Evolutionary conservation across 2,797 vertebrate species (phyloP), one percentile per base, ranked within the genome.

Genomic region (Pelobates cultripes): DNA sequence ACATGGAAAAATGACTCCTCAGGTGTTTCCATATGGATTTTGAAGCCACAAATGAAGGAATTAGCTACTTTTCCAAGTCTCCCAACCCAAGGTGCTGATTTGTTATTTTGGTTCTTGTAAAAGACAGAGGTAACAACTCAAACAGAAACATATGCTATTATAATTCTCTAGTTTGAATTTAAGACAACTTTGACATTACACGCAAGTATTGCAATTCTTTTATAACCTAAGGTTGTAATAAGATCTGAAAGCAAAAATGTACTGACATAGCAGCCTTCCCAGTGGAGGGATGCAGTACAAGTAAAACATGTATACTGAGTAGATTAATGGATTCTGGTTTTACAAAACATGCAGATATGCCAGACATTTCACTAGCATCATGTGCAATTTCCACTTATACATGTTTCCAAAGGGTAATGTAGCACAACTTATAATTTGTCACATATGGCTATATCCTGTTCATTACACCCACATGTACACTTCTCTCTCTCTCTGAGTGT

Each of bases 121-220:
- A 73, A 53, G 43, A 7, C 41, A 43, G 63, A 66, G 60, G 67
- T 84, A 79, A 76, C 55, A 60, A 47, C 66, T 76, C 67, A 84
- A 84, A 84, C 71, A 78, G 77, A 84, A 84, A 75, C 82, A 84
- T 75, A 84, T 84, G 82, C 79, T 84, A 66, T 79, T 84, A 75
- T 75, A 71, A 84, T 84, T 61, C 75, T 80, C 61, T 70, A 67
- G 60, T 76, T 71, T 55, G 70, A 28, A 53, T 72, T 47, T 71
- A 57, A 79, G 82, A 71, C 73, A 71, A 72, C 60, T 84, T 74
- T 84, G 77, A 79, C 82, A 80, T 75, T 53, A 17, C 66, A 66
- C 61, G 66, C 67, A 70, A 79, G 81, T 71, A 64, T 63, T 60
- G 68, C 67, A 64, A 84, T 79, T 75, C 6, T 28, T 63, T 57